Evolutionary conservation across 37 sponge, comb jelly and placozoan genomes (phyloP).

Genomic region (Cliona cf. orientalis): DNA sequence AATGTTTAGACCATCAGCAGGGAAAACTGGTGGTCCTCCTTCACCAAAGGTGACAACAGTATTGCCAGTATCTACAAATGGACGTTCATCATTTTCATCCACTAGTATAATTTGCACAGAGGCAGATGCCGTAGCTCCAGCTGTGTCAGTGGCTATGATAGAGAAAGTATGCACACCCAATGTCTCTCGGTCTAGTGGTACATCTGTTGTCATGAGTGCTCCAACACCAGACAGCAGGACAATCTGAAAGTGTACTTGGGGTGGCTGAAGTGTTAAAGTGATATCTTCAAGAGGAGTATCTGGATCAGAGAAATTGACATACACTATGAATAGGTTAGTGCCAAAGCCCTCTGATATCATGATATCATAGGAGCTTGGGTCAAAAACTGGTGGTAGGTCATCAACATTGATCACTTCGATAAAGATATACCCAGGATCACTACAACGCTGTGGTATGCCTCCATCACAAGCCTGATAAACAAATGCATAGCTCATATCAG

Average conservation of each 20-base stretch:
- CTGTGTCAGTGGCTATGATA: slow-evolving; percentile 61
- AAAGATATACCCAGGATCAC: slow-evolving; percentile 47
- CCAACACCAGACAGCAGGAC: slow-evolving; percentile 16
- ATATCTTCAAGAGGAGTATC: slow-evolving; percentile 60
- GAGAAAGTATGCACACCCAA: slow-evolving; percentile 22
- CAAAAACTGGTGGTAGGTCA: slow-evolving; percentile 74
- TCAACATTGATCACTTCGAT: slow-evolving; percentile 61
- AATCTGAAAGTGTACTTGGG: slow-evolving; percentile 52
- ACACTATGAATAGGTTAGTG: slow-evolving; percentile 12
- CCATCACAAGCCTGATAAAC: slow-evolving; percentile 57
- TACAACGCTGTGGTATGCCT: slow-evolving; percentile 49
- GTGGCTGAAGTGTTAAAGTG: slow-evolving; percentile 26
- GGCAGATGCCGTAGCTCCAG: slow-evolving; percentile 21
- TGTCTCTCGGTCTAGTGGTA: slow-evolving; percentile 47
- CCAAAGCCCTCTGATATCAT: slow-evolving; percentile 51
- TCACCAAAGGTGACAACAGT: slow-evolving; percentile 25
- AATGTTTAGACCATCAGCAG: slow-evolving; percentile 28
- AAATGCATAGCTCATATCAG: slow-evolving; percentile 8
- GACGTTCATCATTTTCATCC: slow-evolving; percentile 74
- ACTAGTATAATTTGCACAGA: slow-evolving; percentile 45
- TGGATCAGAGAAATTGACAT: slow-evolving; percentile 48
- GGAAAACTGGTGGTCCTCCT: slow-evolving; percentile 13
- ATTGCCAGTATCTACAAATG: slow-evolving; percentile 21
- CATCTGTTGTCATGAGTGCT: slow-evolving; percentile 41
- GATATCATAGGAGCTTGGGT: slow-evolving; percentile 1